Base-by-base conservation (phyloP, 2,797 vertebrate species). In the Cyprinodon diabolis region DNA sequence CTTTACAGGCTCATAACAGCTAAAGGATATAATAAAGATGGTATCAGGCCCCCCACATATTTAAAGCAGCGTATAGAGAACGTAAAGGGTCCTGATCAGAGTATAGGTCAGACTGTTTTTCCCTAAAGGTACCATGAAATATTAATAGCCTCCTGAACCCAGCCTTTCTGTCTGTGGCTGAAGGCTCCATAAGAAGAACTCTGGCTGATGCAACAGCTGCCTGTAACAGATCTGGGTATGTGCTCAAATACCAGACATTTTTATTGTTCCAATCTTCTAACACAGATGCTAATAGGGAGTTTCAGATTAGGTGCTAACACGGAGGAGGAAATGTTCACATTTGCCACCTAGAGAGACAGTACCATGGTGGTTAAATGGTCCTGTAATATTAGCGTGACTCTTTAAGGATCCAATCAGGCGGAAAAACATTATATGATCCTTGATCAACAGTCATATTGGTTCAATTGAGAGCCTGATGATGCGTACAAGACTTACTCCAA, bases 61-160 rank as follows among this genome's bases (percentile, higher is more conserved):
- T 65, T 63, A 56, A 74, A 77, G 62, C 30, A 63, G 21, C 37
- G 2, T 63, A 12, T 43, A 52, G 15, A 30, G 17, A 35, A 51
- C 11, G 25, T 1, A 11, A 14, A 87, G 74, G 77, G 72, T 68
- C 47, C 76, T 91, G 78, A 92, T 90, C 87, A 82, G 75, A 43
- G 15, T 74, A 72, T 52, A 88, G 87, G 90, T 89, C 75, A 68
- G 37, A 65, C 57, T 71, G 82, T 73, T 86, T 88, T 71, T 87
- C 86, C 89, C 74, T 90, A 73, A 75, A 82, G 76, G 89, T 78
- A 78, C 69, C 88, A 70, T 72, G 85, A 81, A 91, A 91, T 93
- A 93, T 91, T 92, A 87, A 91, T 86, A 90, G 76, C 66, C 12
- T 0, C 82, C 90, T 86, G 86, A 91, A 84, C 68, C 78, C 77